These are phyloP conservation scores for Chymomyza amoena DNA, from an alignment of 2,888 invertebrate species.

Conservation along the genomic window DNA sequence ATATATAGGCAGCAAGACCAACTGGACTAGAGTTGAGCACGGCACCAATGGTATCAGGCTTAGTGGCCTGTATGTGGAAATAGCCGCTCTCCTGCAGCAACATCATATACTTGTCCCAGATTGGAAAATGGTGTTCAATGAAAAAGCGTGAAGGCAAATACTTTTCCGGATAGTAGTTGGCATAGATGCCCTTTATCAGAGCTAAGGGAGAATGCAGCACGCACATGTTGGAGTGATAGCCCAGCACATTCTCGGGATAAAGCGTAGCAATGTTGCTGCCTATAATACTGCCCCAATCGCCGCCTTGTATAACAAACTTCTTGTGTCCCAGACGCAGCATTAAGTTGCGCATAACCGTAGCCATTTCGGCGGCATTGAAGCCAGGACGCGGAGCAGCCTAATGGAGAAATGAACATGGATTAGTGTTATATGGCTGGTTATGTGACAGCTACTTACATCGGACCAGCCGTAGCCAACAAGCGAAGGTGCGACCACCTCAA, in stretches of 20 bases:
- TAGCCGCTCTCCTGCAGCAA: slow-evolving; percentile 81
- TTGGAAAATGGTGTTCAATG: slow-evolving; percentile 80
- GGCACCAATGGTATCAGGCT: slow-evolving; percentile 90
- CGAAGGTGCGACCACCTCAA: slow-evolving; percentile 85
- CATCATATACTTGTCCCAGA: slow-evolving; percentile 57
- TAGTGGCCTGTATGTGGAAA: slow-evolving; percentile 90
- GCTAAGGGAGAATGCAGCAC: slow-evolving; percentile 66
- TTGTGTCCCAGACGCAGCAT: slow-evolving; percentile 84
- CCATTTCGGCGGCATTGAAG: slow-evolving; percentile 80
- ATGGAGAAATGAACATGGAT: not conserved
- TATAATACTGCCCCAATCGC: slow-evolving; percentile 90
- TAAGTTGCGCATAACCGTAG: slow-evolving; percentile 82
- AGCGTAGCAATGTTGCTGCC: slow-evolving; percentile 82
- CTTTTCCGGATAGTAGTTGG: slow-evolving; percentile 79
- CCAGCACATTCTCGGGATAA: slow-evolving; percentile 82
- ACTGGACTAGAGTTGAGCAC: slow-evolving; percentile 81
- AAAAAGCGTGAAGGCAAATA: slow-evolving; percentile 80
- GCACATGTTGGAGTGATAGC: slow-evolving; percentile 84
- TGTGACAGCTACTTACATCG: slow-evolving; percentile 77
- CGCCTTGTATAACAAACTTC: slow-evolving; percentile 85
- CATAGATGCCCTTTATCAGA: slow-evolving; percentile 78
- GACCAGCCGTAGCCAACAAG: slow-evolving; percentile 86
- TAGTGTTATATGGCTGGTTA: not conserved
- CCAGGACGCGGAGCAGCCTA: slow-evolving; percentile 72
- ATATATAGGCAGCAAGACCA: slow-evolving; percentile 91